Base-by-base conservation (phyloP, 1,140 invertebrate species). In the Bombus fervidus region DNA sequence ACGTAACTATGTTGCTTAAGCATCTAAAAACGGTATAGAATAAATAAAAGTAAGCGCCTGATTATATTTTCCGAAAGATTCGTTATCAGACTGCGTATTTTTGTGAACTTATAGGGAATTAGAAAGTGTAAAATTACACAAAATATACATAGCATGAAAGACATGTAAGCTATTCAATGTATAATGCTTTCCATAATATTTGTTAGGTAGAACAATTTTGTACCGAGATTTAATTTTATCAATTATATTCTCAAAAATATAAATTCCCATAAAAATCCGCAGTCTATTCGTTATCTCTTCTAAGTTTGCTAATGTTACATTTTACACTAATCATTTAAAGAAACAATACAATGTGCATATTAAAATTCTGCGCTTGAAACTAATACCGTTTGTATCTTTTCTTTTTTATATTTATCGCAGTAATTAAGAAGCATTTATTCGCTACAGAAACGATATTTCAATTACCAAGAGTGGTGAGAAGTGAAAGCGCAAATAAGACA, bases 391-490 rank as follows among this genome's bases (percentile, higher is more conserved):
- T 53, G 18, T 53, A 53, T 53, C 8, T 22, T 6, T 22, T 8
- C 18, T 22, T 68, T 9, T 22, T 25, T 37, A 37, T 37, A 34
- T 68, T 68, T 68, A 37, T 37, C 1, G 8, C 1, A 6, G 53
- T 53, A 81, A 13, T 31, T 28, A 47, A 25, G 37, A 87, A 13
- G 22, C 18, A n/a, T 39, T n/a, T n/a, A 12, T 10, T 18, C 22
- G 47, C 47, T 53, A 53, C 18, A 18, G 59, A 47, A 34, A 34
- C 10, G 3, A 53, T 25, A 39, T 57, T 47, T 64, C 25, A 87
- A 91, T 93, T 92, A 96, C 96, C 96, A 41, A 96, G 92, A n/a
- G 96, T 96, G 8, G 96, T 96, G 37, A 97, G 92, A 31, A 97
- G 92, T 0, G 96, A 96, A 37, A 96, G 95, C 8, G 96, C 95